These are phyloP conservation scores for Megaptera novaeangliae DNA, from an alignment of 2,113 vertebrate species.

Conservation along the genomic window DNA sequence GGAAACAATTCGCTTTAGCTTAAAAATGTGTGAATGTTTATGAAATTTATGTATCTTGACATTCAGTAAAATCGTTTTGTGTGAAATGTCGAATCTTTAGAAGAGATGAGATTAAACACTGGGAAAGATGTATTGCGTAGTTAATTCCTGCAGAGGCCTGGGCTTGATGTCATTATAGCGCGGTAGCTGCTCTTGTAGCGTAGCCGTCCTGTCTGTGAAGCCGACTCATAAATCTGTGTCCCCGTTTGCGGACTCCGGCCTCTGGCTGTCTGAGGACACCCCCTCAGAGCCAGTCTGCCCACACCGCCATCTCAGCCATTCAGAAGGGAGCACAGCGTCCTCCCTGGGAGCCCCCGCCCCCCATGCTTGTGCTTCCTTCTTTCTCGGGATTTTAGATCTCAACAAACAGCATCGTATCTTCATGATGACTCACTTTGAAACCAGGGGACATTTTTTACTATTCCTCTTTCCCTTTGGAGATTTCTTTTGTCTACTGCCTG, in stretches of 20 bases:
- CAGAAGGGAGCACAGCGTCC: no score
- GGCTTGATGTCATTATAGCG: no score
- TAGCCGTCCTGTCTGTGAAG: background rate
- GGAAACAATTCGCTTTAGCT: background rate
- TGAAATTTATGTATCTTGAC: background rate
- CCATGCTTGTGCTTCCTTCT: background rate
- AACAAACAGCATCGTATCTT: fast-evolving
- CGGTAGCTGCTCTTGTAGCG: background rate
- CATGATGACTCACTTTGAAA: background rate
- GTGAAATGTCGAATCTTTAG: background rate
- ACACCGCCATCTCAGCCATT: background rate
- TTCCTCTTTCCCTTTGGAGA: background rate
- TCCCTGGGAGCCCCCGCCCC: background rate
- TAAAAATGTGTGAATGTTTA: background rate
- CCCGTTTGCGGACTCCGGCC: fast-evolving
- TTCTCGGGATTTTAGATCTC: background rate
- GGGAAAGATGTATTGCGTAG: background rate
- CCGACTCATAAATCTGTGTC: background rate
- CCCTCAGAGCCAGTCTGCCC: background rate
- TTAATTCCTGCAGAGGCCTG: background rate
- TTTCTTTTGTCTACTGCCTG: background rate
- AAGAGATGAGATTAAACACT: background rate
- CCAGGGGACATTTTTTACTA: background rate
- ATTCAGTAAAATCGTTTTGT: background rate
- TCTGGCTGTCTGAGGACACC: background rate